Evolutionary conservation across 2,797 vertebrate species (phyloP), one percentile per base, ranked within the genome.

Genomic region (Paratrypauchen microcephalus): DNA sequence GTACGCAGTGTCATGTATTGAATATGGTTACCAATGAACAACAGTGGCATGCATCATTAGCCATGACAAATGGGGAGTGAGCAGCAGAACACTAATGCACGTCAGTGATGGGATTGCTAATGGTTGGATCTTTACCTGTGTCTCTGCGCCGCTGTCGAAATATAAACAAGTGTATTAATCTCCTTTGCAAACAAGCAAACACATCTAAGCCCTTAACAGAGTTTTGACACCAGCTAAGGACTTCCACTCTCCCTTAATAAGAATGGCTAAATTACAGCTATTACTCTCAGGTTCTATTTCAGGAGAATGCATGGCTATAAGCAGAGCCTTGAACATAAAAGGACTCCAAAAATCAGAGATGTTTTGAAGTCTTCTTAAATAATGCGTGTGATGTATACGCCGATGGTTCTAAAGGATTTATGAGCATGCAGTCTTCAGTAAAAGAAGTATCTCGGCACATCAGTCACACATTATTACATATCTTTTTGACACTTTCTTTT

Each of bases 401-500:
- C 73, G 77, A 75, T 80, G 71, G 73, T 78, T 79, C 86, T 89
- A 78, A 89, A 89, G 84, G 87, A 89, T 91, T 85, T 77, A 90
- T 86, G 79, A 74, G 76, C 78, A 73, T 62, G 81, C 81, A 69
- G 73, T 79, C 85, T 87, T 89, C 71, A 80, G 77, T 87, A 91
- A 80, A 75, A 85, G 60, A 72, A 76, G 74, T 56, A 74, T 78
- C 71, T 76, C 86, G 83, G 65, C 64, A 80, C 80, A 86, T 87
- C 84, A 86, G 65, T 89, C 85, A 83, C 74, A 77, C 69, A 87
- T 89, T 86, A 77, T 83, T 86, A 84, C 75, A 65, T 79, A 78
- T 71, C 65, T 86, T 86, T 83, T 75, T 76, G 77, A 85, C 80
- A 75, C 70, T 54, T 74, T 72, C 81, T 76, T 78, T 82, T 74